Evolutionary conservation across 2,113 vertebrate genomes (phyloP), one percentile per base, ranked within the genome.

Genomic region (Colius striatus): DNA sequence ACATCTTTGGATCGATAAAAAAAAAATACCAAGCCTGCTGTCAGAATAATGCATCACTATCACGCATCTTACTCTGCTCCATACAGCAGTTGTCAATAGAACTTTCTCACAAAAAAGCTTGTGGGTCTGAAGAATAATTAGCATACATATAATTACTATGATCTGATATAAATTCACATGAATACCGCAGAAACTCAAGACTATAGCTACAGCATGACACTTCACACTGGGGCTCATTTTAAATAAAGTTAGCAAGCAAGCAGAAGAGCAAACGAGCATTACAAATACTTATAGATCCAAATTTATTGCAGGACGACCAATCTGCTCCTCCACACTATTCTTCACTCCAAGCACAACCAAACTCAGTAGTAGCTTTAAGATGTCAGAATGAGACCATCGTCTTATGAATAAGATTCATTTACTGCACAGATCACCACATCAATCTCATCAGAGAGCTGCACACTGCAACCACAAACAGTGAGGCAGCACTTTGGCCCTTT

Each of bases 401-500:
- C 11, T 60, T 30, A 48, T 4, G n/a, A 82, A n/a, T 6, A 23
- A 90, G 25, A 89, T 47, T 74, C 11, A 47, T 27, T 58, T 53
- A 67, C 38, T 34, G 43, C 38, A 71, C n/a, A 77, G 47, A 77
- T 6, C 18, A 47, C 32, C 25, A 32, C 30, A 62, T 2, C 5
- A 1, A 27, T n/a, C 50, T 76, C 61, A 34, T n/a, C 27, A 41
- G 19, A 57, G 32, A 67, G 55, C 54, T 43, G 60, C 19, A 50
- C 9, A 16, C 4, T 1, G 1, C 47, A 34, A 47, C n/a, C 13
- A 60, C 25, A 72, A 18, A 48, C 70, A 55, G 0, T 1, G 13
- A 60, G 66, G 15, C 9, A 55, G 34, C 26, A 38, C 20, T 62
- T 38, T 30, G 29, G 41, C 18, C 38, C 16, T 48, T 26, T 47